Evolutionary conservation across 2,113 vertebrate genomes (phyloP).

Genomic region (Prunella fulvescens): DNA sequence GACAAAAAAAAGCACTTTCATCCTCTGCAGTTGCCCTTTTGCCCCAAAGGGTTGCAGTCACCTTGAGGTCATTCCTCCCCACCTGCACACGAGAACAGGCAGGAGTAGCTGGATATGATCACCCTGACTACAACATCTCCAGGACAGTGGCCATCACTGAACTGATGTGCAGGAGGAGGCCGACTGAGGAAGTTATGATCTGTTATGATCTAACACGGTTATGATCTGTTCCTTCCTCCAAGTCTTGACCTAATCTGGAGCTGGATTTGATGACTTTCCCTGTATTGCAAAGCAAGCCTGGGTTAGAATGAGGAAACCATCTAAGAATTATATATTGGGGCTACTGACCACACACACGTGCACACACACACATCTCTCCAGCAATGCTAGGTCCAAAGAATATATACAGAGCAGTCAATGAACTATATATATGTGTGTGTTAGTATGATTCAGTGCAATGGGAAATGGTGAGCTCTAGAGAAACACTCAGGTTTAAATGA

Average conservation of each 20-base stretch:
- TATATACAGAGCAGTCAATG: conserved; percentile 50
- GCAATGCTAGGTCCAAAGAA: conserved; percentile 33
- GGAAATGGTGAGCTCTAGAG: neutral
- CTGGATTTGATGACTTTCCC: neutral
- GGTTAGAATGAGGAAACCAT: neutral
- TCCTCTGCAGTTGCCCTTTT: neutral
- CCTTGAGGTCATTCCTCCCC: neutral
- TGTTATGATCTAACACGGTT: neutral
- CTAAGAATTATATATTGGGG: neutral
- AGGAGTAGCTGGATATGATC: neutral
- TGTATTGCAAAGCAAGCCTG: neutral
- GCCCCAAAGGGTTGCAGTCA: neutral
- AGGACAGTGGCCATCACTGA: neutral
- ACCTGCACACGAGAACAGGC: neutral
- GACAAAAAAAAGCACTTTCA: neutral
- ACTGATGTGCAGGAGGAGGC: neutral
- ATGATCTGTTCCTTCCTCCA: neutral
- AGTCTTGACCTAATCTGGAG: neutral
- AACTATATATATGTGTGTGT: conserved; percentile 26
- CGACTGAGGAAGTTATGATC: rapidly evolving
- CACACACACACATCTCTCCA: neutral
- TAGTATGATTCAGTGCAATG: conserved; percentile 9
- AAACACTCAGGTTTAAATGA: conserved; percentile 18
- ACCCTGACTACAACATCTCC: neutral
- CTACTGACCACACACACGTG: neutral